phyloP scores from a whole-genome alignment of 1,140 invertebrate genomes.

The Hirudo medicinalis region DNA sequence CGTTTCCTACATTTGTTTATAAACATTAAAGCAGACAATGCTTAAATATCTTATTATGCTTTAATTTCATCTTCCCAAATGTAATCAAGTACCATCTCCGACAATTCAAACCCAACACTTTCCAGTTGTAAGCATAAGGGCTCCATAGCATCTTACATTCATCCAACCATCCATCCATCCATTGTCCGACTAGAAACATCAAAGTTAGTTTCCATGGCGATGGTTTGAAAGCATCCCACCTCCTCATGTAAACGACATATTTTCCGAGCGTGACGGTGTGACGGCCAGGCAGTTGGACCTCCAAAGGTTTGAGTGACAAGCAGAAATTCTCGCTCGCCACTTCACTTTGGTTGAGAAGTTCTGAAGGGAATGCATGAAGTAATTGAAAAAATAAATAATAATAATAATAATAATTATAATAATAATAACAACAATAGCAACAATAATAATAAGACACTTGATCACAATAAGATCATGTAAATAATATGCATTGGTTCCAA shows the following conservation, averaged over 20 bases:
- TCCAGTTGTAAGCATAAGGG: too few relatives aligned
- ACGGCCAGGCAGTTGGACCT: not conserved
- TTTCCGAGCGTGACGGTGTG: not conserved
- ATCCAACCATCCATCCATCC: too few relatives aligned
- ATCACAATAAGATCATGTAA: not conserved
- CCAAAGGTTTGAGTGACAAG: not conserved
- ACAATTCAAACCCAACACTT: too few relatives aligned
- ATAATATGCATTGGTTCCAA: not conserved
- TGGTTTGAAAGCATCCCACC: not conserved
- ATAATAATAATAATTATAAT: not conserved
- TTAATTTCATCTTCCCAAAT: too few relatives aligned
- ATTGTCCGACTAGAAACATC: too few relatives aligned
- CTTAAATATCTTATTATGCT: too few relatives aligned
- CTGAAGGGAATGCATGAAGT: not conserved
- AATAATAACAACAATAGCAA: not conserved
- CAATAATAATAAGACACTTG: not conserved
- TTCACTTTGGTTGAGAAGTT: conserved; percentile 3
- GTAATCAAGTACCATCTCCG: too few relatives aligned
- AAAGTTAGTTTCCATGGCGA: not conserved
- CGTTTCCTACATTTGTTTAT: too few relatives aligned
- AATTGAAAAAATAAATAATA: conserved; percentile 8
- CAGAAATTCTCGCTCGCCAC: conserved; percentile 4
- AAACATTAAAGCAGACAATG: too few relatives aligned
- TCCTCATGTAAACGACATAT: conserved; percentile 6
- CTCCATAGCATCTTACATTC: too few relatives aligned